phyloP scores from a whole-genome alignment of 2,797 vertebrate genomes.

The Melanotaenia parkinsoni region DNA sequence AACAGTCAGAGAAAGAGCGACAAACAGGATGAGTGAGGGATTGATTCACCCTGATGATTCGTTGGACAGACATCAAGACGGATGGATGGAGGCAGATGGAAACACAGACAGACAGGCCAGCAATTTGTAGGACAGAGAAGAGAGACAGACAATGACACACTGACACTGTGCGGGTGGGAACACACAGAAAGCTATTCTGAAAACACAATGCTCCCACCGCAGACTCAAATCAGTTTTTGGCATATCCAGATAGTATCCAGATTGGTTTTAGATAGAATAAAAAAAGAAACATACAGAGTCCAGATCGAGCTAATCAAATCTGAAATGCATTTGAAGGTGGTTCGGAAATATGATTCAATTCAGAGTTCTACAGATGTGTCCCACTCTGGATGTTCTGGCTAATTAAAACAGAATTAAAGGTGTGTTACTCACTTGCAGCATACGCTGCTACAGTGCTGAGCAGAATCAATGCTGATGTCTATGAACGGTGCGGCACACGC shows the following conservation, averaged over 20 bases:
- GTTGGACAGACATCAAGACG: conserved; percentile 61
- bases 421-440: too few species aligned
- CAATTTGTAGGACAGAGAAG: conserved; percentile 30
- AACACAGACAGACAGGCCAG: conserved; percentile 51
- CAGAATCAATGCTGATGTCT: neutral
- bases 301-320: neutral
- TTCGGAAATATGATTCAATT: too few species aligned
- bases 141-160: conserved; percentile 39
- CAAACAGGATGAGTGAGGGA: conserved; percentile 56
- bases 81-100: conserved; percentile 64
- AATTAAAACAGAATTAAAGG: neutral
- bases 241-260: neutral
- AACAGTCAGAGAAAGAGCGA: conserved; percentile 60
- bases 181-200: conserved; percentile 14
- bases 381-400: neutral
- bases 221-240: neutral
- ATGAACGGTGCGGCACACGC: too few species aligned
- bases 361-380: neutral
- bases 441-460: neutral
- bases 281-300: neutral
- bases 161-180: conserved; percentile 31
- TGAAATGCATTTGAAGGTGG: neutral
- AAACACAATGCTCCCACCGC: neutral
- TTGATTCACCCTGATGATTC: conserved; percentile 62
- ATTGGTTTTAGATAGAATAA: neutral